Percentiles rank a stretch among this genome's conserved stretches.
Conservation (phyloP, 2,888 invertebrate species). For the Tenthredo notha region DNA sequence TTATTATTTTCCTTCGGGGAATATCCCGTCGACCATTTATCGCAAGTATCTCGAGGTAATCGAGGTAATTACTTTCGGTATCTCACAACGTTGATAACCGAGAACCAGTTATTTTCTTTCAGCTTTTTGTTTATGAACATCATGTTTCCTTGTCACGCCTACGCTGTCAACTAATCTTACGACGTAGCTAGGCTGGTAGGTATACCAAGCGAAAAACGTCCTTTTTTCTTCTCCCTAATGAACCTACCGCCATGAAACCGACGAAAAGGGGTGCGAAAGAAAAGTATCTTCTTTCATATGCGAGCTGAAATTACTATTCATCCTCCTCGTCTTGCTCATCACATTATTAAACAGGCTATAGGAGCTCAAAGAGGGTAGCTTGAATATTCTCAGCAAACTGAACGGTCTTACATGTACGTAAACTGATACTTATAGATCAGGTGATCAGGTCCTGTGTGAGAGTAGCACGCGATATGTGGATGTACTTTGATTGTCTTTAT, state of each 20-base stretch:
- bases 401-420: neutral
- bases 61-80: conserved; percentile 22
- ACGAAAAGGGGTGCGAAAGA: conserved; percentile 17
- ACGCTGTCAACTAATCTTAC: conserved; percentile 13
- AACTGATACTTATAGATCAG: neutral
- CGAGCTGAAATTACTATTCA: conserved; percentile 28
- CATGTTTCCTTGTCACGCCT: conserved; percentile 17
- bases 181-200: neutral
- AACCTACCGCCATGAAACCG: neutral
- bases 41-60: conserved; percentile 11
- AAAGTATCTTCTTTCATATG: conserved; percentile 28
- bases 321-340: neutral
- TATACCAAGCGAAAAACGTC: neutral
- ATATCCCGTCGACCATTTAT: neutral
- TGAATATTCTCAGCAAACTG: neutral
- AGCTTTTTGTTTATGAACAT: neutral
- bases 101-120: neutral
- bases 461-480: neutral
- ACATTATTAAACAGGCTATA: conserved; percentile 7
- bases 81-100: neutral
- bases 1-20: neutral
- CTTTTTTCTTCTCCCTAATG: neutral
- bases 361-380: neutral
- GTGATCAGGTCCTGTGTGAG: neutral
- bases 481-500: neutral